Conservation (phyloP, 2,888 invertebrate genomes). For the Nematopogon swammerdamellus region DNA sequence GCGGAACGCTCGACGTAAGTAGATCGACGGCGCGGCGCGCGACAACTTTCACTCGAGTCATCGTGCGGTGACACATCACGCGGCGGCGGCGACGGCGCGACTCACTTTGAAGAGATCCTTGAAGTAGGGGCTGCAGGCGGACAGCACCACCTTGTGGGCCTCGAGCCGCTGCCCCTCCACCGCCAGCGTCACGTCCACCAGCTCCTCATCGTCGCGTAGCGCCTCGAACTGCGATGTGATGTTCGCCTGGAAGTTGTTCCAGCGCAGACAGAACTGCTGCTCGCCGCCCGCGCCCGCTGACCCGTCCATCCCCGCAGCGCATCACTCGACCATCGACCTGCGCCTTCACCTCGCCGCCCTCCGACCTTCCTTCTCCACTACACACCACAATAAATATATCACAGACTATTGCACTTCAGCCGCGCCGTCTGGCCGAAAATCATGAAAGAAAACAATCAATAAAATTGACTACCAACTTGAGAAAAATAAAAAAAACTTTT, state of each 20-base stretch:
- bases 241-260: constrained; percentile 88
- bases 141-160: constrained; percentile 83
- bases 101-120: constrained; percentile 83
- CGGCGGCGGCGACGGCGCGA: constrained; percentile 54
- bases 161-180: constrained; percentile 80
- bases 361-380: constrained; percentile 48
- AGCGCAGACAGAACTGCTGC: constrained; percentile 86
- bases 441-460: constrained; percentile 60
- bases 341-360: constrained; percentile 58
- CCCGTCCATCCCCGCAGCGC: constrained; percentile 60
- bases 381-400: constrained; percentile 49
- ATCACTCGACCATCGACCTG: constrained; percentile 55
- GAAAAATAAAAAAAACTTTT: constrained; percentile 59
- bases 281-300: constrained; percentile 60
- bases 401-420: constrained; percentile 57
- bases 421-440: constrained; percentile 59
- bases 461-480: constrained; percentile 58
- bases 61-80: constrained; percentile 58
- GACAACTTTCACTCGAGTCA: constrained; percentile 58
- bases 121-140: constrained; percentile 86
- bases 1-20: constrained; percentile 58
- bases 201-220: constrained; percentile 80
- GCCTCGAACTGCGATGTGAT: constrained; percentile 84
- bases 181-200: constrained; percentile 85
- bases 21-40: constrained; percentile 58